A percentile compares a stretch with the other conserved stretches of the same genome.
Evolutionary conservation across 2,113 vertebrate species (phyloP).

Genomic region (Caranx ignobilis): DNA sequence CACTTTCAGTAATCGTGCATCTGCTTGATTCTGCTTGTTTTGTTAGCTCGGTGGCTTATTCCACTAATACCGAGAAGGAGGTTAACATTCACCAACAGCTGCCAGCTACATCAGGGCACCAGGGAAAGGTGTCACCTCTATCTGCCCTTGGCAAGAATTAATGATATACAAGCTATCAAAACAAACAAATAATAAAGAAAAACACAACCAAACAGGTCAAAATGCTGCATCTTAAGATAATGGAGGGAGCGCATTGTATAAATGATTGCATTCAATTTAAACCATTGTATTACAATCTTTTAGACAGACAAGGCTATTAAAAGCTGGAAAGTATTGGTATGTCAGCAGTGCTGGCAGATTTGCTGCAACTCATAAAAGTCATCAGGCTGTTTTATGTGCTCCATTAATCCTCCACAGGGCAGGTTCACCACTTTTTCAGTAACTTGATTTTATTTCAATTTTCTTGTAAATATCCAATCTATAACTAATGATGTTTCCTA

Average conservation of each 20-base stretch:
- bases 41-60: conserved; percentile 57
- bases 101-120: conserved; percentile 49
- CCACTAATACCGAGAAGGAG: conserved; percentile 59
- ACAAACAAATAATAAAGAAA: background rate
- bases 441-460: background rate
- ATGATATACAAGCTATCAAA: conserved; percentile 12
- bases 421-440: background rate
- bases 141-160: conserved; percentile 31
- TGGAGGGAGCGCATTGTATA: background rate
- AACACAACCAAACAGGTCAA: background rate
- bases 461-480: background rate
- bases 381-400: background rate
- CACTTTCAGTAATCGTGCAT: conserved; percentile 53
- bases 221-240: background rate
- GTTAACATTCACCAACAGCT: conserved; percentile 59
- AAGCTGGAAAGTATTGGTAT: background rate
- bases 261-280: background rate
- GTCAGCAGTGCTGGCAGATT: background rate
- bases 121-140: conserved; percentile 13
- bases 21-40: conserved; percentile 58
- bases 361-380: background rate
- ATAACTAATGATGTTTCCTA: background rate
- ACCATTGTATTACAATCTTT: background rate
- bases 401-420: background rate
- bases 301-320: background rate